Base-by-base conservation (phyloP, 1,140 invertebrate species). In the Drosophila kanapiae region DNA sequence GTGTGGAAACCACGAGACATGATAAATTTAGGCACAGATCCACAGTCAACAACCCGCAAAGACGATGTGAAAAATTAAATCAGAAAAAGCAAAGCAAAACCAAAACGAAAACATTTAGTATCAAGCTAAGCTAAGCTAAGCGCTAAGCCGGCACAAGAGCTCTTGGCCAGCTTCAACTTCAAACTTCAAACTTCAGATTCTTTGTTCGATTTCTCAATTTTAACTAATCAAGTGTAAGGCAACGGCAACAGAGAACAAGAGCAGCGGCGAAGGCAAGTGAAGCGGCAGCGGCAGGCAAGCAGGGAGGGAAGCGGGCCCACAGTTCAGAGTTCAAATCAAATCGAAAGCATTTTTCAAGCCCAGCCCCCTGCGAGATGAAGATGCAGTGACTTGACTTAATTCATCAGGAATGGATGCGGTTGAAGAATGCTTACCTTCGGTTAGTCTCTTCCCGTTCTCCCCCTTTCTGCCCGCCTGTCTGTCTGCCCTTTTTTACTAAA, bases 1-100 rank as follows among this genome's bases (percentile, higher is more conserved):
- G 96, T 98, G 93, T 98, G 97, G 97, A 98, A 98, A 95, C 96
- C 96, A 94, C 95, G 97, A 94, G 96, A 97, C 94, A 95, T 94
- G 94, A 93, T 93, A 92, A 93, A 91, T 92, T 93, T 93, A 93
- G 91, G 92, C 91, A 90, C 85, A 90, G 92, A 93, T 93, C 92
- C 91, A 91, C 92, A 92, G 91, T 92, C 92, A 90, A 92, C 92
- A 92, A 91, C 91, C 86, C 92, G 92, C 87, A 93, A 93, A 93
- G 92, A 93, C 88, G 92, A 93, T 87, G 91, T 91, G 80, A 93
- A 92, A 90, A 92, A 92, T 83, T 91, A 91, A 85, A 84, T 75
- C 85, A 91, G 83, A 91, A 84, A 91, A 91, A 76, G 79, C 90
- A 88, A 91, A 91, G 85, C 82, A 78, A 78, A 56, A 56, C 53